Evolutionary conservation across 2,797 vertebrate species (phyloP), one percentile per base, ranked within the genome.

Genomic region (Triplophysa bombifrons): DNA sequence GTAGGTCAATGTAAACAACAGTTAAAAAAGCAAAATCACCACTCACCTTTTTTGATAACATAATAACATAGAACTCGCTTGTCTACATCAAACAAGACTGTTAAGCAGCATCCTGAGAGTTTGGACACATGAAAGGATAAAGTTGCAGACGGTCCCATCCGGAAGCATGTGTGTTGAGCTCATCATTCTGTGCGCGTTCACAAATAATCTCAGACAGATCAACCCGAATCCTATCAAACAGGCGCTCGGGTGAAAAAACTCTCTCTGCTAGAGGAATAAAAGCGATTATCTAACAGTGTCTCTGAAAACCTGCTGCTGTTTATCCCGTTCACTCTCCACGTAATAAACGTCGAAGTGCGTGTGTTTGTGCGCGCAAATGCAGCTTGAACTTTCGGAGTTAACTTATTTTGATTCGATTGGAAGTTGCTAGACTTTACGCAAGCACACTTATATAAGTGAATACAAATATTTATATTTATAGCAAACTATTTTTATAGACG

Each of bases 271-370:
- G 51, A 19, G 51, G 72, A 72, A 78, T 20, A 85, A 80, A 85
- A 17, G 19, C 22, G 86, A 82, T 88, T 84, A 85, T 85, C 85
- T 83, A 81, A 63, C 50, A 56, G 27, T 75, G 84, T 74, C 85
- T 87, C 81, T 64, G 55, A 80, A 84, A 86, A 72, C 81, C 87
- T 81, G 78, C 83, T 60, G 82, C 81, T 74, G 82, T 77, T 84
- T 80, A 85, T 82, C 81, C 71, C 78, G 65, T 78, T 71, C 67
- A 34, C 30, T 80, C 65, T 79, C 69, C 30, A 10, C 19, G 70
- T 63, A 80, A 72, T 71, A 64, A 78, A 71, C 73, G 12, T 44
- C 75, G 76, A 50, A 12, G 41, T 51, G 64, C 25, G 61, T 48
- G 25, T 7, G 27, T 30, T 30, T 30, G 27, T 30, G 74, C 65